Evolutionary conservation across 2,888 invertebrate genomes (phyloP), one percentile per base, ranked within the genome.

Genomic region (Microctonus aethiopoides): DNA sequence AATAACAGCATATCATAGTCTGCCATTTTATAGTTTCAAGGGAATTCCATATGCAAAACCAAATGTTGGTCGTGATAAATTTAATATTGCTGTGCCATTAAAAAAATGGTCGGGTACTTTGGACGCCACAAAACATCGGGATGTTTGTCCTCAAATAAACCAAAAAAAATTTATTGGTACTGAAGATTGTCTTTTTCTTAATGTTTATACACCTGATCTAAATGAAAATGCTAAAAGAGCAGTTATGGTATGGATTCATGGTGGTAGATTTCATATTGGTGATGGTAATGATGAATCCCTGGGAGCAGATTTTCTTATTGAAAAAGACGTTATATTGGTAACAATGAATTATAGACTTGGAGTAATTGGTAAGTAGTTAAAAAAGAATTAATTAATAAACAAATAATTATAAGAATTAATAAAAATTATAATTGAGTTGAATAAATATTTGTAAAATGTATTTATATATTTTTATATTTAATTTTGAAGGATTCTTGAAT

Each of bases 31-130:
- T 52, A 81, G 81, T 68, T 85, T 85, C 54, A 83, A 80, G 62
- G 84, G 85, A 2, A 81, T 85, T 63, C 85, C 85, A 2, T 85
- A 83, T 60, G 82, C 81, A 1, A 81, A 81, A 65, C 80, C 85
- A 0, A 81, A 79, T 70, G 74, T 79, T 34, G 83, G 81, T 1
- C 52, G 62, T 1, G 67, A 81, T 36, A 85, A 80, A 75, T 86
- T 83, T 20, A 46, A 82, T 81, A 54, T 62, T 52, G 79, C 85
- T 1, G 70, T 79, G 64, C 72, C 79, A 1, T 78, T 83, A 2
- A 80, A 81, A 6, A 46, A 78, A 9, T 86, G 86, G 85, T 74
- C 73, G 32, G 86, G 82, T 2, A 79, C 80, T 1, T 79, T 78
- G 57, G 84, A 86, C 41, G 85, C 83, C 1, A 84, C 83, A 0